Conservation (phyloP, 2,888 invertebrate species). For the Helleia helle region DNA sequence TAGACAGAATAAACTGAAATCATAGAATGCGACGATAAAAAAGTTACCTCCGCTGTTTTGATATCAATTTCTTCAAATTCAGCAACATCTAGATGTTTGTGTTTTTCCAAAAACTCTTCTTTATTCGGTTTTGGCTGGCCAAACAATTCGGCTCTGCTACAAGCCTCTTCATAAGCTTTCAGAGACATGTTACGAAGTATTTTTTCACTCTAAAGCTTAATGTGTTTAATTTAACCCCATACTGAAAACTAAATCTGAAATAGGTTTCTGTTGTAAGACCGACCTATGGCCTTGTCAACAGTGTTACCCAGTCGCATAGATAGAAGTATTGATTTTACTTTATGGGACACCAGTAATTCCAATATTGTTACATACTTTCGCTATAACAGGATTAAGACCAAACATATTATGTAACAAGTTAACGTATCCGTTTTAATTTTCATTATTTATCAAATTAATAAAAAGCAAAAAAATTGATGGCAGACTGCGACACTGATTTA, state of each 20-base stretch:
- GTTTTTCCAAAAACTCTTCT: constrained; percentile 77
- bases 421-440: too few relatives aligned
- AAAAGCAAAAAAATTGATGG: too few relatives aligned
- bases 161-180: constrained; percentile 83
- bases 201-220: not conserved
- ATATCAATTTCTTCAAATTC: constrained; percentile 70
- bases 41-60: constrained; percentile 49
- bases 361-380: not conserved
- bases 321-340: not conserved
- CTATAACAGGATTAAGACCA: too few relatives aligned
- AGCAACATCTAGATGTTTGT: constrained; percentile 67
- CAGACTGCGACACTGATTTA: too few relatives aligned
- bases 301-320: not conserved
- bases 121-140: constrained; percentile 80
- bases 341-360: too few relatives aligned
- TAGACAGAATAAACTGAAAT: too few relatives aligned
- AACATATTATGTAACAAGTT: too few relatives aligned
- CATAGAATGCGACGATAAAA: not conserved
- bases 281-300: not conserved
- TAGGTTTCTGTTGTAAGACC: not conserved
- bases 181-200: constrained; percentile 58
- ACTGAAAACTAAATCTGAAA: not conserved
- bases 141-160: constrained; percentile 84
- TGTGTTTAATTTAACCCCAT: not conserved
- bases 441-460: too few relatives aligned